Evolutionary conservation across 2,888 invertebrate species (phyloP).

Genomic region (Alviniconcha strummeri): DNA sequence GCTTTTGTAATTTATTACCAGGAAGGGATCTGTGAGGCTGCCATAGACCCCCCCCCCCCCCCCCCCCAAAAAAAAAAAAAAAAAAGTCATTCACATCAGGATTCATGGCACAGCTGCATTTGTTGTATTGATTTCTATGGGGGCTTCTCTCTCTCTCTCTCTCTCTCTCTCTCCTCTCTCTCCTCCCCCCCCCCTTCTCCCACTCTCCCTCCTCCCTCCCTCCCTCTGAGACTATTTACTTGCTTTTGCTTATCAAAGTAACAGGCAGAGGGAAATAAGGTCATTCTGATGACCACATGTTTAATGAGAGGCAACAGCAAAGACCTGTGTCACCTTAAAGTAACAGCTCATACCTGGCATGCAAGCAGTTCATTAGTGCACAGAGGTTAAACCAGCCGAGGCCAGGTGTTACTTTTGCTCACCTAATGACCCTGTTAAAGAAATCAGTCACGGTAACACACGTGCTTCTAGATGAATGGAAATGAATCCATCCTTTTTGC

Average conservation of each 20-base stretch:
- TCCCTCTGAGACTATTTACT: not conserved
- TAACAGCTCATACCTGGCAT: not conserved
- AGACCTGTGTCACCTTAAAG: not conserved
- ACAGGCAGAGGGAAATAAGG: not conserved
- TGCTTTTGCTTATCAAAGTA: not conserved
- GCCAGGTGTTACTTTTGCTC: too few species aligned
- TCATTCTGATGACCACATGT: not conserved
- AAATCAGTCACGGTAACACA: too few species aligned
- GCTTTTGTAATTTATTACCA: too few species aligned
- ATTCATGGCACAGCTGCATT: not conserved
- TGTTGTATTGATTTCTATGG: not conserved
- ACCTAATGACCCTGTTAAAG: too few species aligned
- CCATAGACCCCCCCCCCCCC: too few species aligned
- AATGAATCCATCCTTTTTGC: too few species aligned
- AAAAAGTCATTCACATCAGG: too few species aligned
- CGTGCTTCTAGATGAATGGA: too few species aligned
- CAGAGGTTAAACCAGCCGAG: not conserved
- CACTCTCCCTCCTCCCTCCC: not conserved
- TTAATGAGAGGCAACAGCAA: not conserved
- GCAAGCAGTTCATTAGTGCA: not conserved
- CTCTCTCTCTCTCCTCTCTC: conserved; percentile 6
- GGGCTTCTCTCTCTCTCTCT: not conserved
- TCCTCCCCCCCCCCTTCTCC: not conserved
- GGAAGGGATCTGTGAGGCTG: too few species aligned
- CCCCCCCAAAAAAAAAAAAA: too few species aligned